Conservation (phyloP, 2,797 vertebrate species). For the Carapus acus region DNA sequence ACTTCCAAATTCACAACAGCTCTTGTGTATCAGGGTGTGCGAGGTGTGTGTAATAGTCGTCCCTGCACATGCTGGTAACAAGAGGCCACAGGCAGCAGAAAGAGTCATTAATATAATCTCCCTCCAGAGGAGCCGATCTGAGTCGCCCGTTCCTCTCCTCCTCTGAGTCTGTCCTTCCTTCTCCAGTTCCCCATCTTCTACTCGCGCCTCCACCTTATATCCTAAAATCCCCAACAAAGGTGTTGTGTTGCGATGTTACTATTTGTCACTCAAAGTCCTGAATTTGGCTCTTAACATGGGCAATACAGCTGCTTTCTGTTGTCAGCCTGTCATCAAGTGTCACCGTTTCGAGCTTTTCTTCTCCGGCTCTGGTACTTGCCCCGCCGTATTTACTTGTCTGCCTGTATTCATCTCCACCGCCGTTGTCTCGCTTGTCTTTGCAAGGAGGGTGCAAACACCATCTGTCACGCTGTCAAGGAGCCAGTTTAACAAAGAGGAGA, state of each 20-base stretch:
- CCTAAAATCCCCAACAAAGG: too few relatives aligned
- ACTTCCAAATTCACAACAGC: neutral
- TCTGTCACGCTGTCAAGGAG: slow-evolving; percentile 24
- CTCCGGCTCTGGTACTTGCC: slow-evolving; percentile 4
- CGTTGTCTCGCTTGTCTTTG: neutral
- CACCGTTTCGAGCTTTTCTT: neutral
- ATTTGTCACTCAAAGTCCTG: too few relatives aligned
- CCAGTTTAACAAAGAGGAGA: slow-evolving; percentile 21
- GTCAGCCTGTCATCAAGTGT: slow-evolving; percentile 11
- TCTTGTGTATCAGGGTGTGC: neutral
- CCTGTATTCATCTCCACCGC: neutral
- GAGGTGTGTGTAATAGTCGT: slow-evolving; percentile 6
- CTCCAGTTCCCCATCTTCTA: neutral
- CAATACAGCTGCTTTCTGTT: slow-evolving; percentile 7
- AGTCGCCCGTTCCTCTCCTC: slow-evolving; percentile 27
- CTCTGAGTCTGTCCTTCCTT: slow-evolving; percentile 8
- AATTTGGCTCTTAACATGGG: slow-evolving; percentile 5
- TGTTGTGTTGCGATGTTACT: too few relatives aligned
- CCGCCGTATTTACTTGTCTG: slow-evolving; percentile 16
- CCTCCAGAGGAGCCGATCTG: slow-evolving; percentile 32
- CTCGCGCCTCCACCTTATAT: too few relatives aligned
- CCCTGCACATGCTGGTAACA: slow-evolving; percentile 36
- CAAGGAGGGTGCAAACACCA: slow-evolving; percentile 24
- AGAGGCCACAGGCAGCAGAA: slow-evolving; percentile 52
- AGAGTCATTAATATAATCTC: slow-evolving; percentile 57